Evolutionary conservation across 2,888 invertebrate species (phyloP), one percentile per base, ranked within the genome.

Genomic region (Thymelicus sylvestris): DNA sequence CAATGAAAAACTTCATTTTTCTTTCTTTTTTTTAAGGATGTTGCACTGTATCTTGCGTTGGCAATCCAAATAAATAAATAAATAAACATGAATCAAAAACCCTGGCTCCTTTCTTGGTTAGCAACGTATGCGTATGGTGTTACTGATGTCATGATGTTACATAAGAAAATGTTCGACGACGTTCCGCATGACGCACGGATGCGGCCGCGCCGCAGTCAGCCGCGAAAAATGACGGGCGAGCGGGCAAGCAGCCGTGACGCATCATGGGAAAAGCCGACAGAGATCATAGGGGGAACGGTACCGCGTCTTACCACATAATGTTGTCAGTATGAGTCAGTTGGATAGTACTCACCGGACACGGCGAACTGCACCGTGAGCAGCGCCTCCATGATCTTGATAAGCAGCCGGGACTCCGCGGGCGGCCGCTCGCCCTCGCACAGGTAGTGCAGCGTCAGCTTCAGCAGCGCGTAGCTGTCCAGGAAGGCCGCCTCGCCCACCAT

Each of bases 301-400:
- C 5, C 31, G 31, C 31, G 31, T 31, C 31, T 5, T 31, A 31
- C 31, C 3, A 5, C 4, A 31, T 31, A 3, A 5, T 31, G 3
- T 31, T 5, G 31, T 31, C 31, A 31, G 31, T 19, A 2, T 19
- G 19, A 19, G 19, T 19, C 19, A 19, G 19, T 19, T 19, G 19
- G 19, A 19, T 2, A 2, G 19, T 19, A 84, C 87, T 86, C 66
- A 94, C 94, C 94, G 6, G 92, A 84, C 0, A 89, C 85, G 0
- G 93, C 84, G 41, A 93, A 89, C 74, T 93, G 93, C 66, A 92
- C 89, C 0, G 91, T 92, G 10, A 94, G 83, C 75, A 94, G 76
- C 2, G 93, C 88, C 75, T 94, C 94, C 71, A 91, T 78, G 60
- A 93, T 83, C 79, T 86, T 87, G 76, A 91, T 79, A 24, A 91